Conservation (phyloP, 1,140 invertebrate species). For the Cherax destructor region DNA sequence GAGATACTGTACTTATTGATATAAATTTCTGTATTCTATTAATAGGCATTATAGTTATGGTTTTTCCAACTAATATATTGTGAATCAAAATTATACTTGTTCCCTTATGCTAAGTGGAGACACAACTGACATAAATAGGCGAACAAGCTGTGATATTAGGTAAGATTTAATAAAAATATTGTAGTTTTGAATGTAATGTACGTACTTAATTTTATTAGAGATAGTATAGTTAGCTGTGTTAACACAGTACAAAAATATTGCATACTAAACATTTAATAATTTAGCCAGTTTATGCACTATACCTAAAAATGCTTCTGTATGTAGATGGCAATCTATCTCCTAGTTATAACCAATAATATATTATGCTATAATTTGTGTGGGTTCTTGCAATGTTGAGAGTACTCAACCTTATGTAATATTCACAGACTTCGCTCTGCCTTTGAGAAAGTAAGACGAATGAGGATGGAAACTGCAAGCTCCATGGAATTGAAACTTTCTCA, state of each 20-base stretch:
- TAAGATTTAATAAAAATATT: slow-evolving; percentile 15
- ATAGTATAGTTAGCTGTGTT: too few species aligned
- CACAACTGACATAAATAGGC: slow-evolving; percentile 9
- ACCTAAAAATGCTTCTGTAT: too few species aligned
- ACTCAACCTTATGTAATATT: not conserved
- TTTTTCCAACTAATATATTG: too few species aligned
- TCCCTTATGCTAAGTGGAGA: slow-evolving; percentile 45
- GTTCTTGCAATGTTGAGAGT: not conserved
- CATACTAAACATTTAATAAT: too few species aligned
- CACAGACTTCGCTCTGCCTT: slow-evolving; percentile 66
- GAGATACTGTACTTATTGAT: not conserved
- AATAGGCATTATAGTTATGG: too few species aligned
- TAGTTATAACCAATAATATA: too few species aligned
- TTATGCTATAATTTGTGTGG: too few species aligned
- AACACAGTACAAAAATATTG: too few species aligned
- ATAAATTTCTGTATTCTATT: not conserved
- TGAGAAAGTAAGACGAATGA: slow-evolving; percentile 68
- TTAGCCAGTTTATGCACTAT: too few species aligned
- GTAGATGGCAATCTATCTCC: too few species aligned
- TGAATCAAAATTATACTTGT: slow-evolving; percentile 7
- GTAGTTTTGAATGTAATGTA: too few species aligned
- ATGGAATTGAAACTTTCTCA: slow-evolving; percentile 72
- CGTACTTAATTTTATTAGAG: too few species aligned
- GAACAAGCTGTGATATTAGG: slow-evolving; percentile 48
- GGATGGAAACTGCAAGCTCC: slow-evolving; percentile 60